These are phyloP conservation scores for Drosophila quasianomalipes DNA, from an alignment of 2,888 invertebrate genomes.

Conservation along the genomic window DNA sequence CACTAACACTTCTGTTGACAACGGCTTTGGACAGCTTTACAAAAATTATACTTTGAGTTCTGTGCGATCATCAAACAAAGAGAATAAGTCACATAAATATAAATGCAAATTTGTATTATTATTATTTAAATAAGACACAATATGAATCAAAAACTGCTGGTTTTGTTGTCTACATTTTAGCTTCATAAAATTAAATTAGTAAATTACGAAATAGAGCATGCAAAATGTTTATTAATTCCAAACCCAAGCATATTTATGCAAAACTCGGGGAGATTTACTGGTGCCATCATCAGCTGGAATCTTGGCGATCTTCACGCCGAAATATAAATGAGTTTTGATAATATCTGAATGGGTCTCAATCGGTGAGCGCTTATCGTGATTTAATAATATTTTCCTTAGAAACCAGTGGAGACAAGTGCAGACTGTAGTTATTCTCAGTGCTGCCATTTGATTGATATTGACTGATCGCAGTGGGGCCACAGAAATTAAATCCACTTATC, in stretches of 20 bases:
- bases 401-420: constrained; percentile 66
- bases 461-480: constrained; percentile 55
- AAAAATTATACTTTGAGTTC: background rate
- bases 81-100: background rate
- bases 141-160: background rate
- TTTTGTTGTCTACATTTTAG: background rate
- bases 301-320: constrained; percentile 36
- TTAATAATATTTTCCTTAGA: constrained; percentile 40
- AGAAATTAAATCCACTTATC: constrained; percentile 62
- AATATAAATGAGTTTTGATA: constrained; percentile 32
- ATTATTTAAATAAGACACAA: background rate
- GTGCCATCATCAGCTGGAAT: constrained; percentile 9
- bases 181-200: background rate
- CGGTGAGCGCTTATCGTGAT: constrained; percentile 40
- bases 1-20: background rate
- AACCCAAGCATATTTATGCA: too few relatives aligned
- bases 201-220: background rate
- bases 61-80: background rate
- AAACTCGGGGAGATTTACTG: background rate
- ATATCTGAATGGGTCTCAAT: constrained; percentile 36
- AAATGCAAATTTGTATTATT: background rate
- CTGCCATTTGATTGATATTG: constrained; percentile 66
- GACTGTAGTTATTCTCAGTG: constrained; percentile 32
- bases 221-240: background rate
- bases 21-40: background rate